Base-by-base conservation (phyloP, 2,113 vertebrate genomes). In the Corvus hawaiiensis region DNA sequence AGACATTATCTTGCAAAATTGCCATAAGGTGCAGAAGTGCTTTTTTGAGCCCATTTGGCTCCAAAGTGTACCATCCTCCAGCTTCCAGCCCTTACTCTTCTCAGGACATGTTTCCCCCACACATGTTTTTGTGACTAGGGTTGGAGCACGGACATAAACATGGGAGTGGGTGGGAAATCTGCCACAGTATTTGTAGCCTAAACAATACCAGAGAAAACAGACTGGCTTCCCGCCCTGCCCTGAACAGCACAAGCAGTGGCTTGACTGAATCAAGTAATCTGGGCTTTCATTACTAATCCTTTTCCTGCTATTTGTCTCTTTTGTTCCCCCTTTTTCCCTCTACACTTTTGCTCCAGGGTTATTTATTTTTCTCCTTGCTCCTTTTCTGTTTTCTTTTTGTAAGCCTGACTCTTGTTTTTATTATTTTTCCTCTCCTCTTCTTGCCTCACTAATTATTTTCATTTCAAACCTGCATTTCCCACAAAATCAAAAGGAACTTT, bases 281-380 rank as follows among this genome's bases (percentile, higher is more conserved):
- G 88, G 80, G 54, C 84, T 95, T 96, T 96, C 88, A 87, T 92
- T 90, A 78, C 90, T 79, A 92, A 90, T 79, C 92, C 76, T 95
- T 92, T 96, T 90, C 76, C 92, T 94, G 56, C 83, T 93, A 89
- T 93, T 94, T 92, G 61, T 90, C 90, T 96, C 83, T 69, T 96
- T 95, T 93, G 80, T 89, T 94, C 87, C 77, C 69, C 92, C 56
- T 52, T 93, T 64, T 90, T 89, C 46, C 48, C 68, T 52, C 52
- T 77, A 67, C 3, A 0, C 75, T 93, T 90, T 88, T 72, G 44
- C 68, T 95, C 76, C 37, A 24, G 83, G n/a, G 37, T 82, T 94
- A 90, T 93, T 96, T 92, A 81, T 84, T 90, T 94, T 96, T 71
- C 67, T 69, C 41, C 55, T 77, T 26, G 18, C 74, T 89, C 51